phyloP scores from a whole-genome alignment of 2,797 vertebrate genomes.

The Chiloscyllium punctatum region DNA sequence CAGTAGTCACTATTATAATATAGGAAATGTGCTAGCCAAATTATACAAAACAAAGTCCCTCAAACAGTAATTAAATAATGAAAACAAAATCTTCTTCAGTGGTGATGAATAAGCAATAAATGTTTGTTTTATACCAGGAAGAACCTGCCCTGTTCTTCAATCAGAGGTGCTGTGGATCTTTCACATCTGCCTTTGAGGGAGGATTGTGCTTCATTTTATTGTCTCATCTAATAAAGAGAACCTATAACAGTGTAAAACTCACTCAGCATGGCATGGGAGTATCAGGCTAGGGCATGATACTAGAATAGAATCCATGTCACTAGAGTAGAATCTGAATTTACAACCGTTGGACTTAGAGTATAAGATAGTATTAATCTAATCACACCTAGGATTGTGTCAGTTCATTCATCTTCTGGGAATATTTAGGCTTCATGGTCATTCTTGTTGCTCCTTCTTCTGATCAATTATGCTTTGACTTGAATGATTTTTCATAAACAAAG shows the following conservation, averaged over 20 bases:
- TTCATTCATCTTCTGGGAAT: not conserved
- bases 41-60: not conserved
- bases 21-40: not conserved
- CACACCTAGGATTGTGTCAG: not conserved
- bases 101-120: not conserved
- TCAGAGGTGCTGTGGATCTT: not conserved
- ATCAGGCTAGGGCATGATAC: not conserved
- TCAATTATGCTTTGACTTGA: not conserved
- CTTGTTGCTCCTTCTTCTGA: not conserved
- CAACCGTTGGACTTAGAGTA: not conserved
- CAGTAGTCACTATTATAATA: not conserved
- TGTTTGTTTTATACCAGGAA: not conserved
- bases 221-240: not conserved
- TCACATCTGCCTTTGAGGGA: too few relatives aligned
- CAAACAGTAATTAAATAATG: not conserved
- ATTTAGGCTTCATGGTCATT: not conserved
- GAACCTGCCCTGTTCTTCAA: not conserved
- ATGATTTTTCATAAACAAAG: not conserved
- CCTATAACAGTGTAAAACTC: not conserved
- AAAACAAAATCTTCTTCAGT: not conserved
- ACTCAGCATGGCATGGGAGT: not conserved
- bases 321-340: not conserved
- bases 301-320: not conserved
- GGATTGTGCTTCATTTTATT: not conserved
- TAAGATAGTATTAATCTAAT: too few relatives aligned